Base-by-base conservation (phyloP, 2,113 vertebrate genomes). In the Eubucco bourcierii region DNA sequence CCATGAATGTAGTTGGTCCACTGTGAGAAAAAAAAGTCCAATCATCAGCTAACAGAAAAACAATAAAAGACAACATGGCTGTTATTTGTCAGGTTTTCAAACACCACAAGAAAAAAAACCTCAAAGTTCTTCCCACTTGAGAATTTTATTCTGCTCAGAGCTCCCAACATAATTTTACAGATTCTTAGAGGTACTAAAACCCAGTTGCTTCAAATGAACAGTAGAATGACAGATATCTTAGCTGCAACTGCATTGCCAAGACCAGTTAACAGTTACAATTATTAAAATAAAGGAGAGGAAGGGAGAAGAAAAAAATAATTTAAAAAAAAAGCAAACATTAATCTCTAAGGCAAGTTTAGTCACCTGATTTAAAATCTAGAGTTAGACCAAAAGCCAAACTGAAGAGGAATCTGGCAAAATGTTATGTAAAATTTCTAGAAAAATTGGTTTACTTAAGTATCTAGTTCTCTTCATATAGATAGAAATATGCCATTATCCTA, bases 1-100 rank as follows among this genome's bases (percentile, higher is more conserved):
- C 99, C 99, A 95, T 99, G 99, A 94, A 99, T 99, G 94, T 99
- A 99, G 95, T 99, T 99, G 92, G 99, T 99, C 99, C 99, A 99
- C 99, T 99, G 94, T 15, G 96, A 94, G 95, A 53, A 96, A 5
- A 37, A 25, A 64, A 50, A 41, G 23, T 25, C 12, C 58, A 78
- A 64, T 78, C 15, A 58, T 82, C n/a, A 92, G 55, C 10, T 59
- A 82, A 29, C 3, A 27, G 23, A 47, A 60, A 84, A 24, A 39
- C 2, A 39, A 60, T 29, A 64, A 76, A 63, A 70, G 9, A 19
- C 29, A 41, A 18, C 15, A 16, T 21, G 20, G 37, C 21, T 34
- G 23, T 23, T 68, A 75, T 17, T 67, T 80, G 18, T 41, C 11
- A 61, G n/a, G n/a, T 7, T 73, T 85, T 65, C 27, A 58, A 58